These are phyloP conservation scores for Syngnathus rostellatus DNA, from an alignment of 2,797 vertebrate species.

Conservation along the genomic window DNA sequence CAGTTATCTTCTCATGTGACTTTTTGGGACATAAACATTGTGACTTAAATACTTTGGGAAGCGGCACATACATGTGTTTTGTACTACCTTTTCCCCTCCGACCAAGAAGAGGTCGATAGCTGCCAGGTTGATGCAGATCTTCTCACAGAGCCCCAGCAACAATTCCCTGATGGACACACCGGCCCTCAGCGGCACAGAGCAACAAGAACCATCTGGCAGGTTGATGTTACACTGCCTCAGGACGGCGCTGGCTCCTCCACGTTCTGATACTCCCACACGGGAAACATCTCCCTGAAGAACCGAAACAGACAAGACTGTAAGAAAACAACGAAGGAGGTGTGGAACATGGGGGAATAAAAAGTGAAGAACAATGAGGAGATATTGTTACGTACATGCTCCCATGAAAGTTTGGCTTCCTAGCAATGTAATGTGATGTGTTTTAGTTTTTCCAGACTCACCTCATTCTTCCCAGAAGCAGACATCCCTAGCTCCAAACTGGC, in stretches of 20 bases:
- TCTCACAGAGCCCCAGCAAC: slow-evolving; percentile 87
- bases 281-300: slow-evolving; percentile 71
- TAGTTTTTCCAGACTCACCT: slow-evolving; percentile 56
- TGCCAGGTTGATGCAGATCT: slow-evolving; percentile 86
- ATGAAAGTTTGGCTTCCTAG: background rate
- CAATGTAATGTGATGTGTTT: too few relatives aligned
- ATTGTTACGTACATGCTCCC: background rate
- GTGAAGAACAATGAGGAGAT: background rate
- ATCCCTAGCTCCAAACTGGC: slow-evolving; percentile 90
- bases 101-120: slow-evolving; percentile 93
- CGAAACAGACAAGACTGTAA: background rate
- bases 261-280: slow-evolving; percentile 68
- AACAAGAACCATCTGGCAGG: slow-evolving; percentile 85
- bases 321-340: background rate
- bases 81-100: slow-evolving; percentile 96
- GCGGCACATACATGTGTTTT: background rate
- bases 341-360: background rate
- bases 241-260: slow-evolving; percentile 54
- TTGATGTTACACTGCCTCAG: slow-evolving; percentile 83
- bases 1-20: too few relatives aligned
- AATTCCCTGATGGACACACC: slow-evolving; percentile 89
- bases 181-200: slow-evolving; percentile 73
- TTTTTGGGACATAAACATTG: background rate
- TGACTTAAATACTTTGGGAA: background rate
- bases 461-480: slow-evolving; percentile 66